Base-by-base conservation (phyloP, 2,888 invertebrate species). In the Opisthograptis luteolata region DNA sequence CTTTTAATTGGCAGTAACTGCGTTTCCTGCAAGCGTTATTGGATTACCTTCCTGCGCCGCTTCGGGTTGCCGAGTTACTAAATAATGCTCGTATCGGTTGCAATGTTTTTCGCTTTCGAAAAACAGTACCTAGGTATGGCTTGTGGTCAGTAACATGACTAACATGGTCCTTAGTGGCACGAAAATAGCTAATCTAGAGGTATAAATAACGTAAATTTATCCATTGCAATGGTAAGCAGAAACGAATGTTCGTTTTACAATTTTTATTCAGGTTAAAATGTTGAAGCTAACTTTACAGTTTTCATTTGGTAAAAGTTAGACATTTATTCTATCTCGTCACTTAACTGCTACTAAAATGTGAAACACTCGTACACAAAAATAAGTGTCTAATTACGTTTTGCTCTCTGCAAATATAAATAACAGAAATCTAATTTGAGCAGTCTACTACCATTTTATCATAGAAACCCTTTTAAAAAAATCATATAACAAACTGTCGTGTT, bases 1-100 rank as follows among this genome's bases (percentile, higher is more conserved):
- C 89, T 88, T 89, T 88, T 90, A 90, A 88, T 88, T 89, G 88
- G 80, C 84, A 76, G 80, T 87, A 89, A 89, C 88, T 85, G 79
- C 81, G 81, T 88, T 86, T 81, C 81, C 83, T 87, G 85, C 87
- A 83, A 86, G 82, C 87, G 79, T 84, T 88, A 89, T 88, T 82
- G 79, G 85, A 82, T 89, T 87, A 87, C 82, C 36, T 71, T 69
- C 73, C 76, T 73, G 74, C 72, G 77, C 74, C 71, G 76, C 73
- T 74, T 64, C 69, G 75, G 72, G 78, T 68, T 70, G 73, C 63
- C 55, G 70, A 76, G 74, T 67, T 71, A 68, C 68, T 66, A 76
- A 78, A 78, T 72, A 73, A 68, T 62, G 60, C 64, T 66, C 57
- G 54, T 63, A 62, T 50, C 34, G 43, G 25, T 31, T 34, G 37